phyloP scores from a whole-genome alignment of 2,113 vertebrate species.

The Sylvilagus bachmani region DNA sequence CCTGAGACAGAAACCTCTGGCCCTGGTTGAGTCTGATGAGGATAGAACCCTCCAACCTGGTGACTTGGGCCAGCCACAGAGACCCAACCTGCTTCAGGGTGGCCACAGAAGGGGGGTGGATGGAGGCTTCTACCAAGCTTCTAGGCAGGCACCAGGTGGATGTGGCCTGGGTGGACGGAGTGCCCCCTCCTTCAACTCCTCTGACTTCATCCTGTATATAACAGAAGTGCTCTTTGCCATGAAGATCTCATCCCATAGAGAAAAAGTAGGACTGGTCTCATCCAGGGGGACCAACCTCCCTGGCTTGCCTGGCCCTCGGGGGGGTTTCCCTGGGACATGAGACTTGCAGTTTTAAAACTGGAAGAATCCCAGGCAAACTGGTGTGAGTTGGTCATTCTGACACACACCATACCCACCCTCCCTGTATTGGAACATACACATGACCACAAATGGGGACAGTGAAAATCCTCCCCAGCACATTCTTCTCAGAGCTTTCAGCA shows the following conservation, averaged over 20 bases:
- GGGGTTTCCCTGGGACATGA: neutral
- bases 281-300: neutral
- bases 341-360: slow-evolving; percentile 35
- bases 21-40: neutral
- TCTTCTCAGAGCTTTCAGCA: neutral
- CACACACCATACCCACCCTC: neutral
- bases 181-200: neutral
- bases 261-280: neutral
- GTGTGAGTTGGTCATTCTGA: neutral
- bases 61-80: neutral
- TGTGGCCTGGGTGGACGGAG: neutral
- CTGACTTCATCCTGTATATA: neutral
- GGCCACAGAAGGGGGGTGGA: neutral
- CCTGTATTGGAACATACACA: neutral
- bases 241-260: neutral
- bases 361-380: neutral
- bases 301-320: neutral
- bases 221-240: neutral
- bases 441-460: neutral
- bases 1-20: neutral
- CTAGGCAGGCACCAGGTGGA: neutral
- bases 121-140: neutral
- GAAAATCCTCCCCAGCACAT: neutral
- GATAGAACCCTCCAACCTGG: neutral
- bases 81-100: neutral